Evolutionary conservation across 2,797 vertebrate genomes (phyloP).

Genomic region (Myotis myotis): DNA sequence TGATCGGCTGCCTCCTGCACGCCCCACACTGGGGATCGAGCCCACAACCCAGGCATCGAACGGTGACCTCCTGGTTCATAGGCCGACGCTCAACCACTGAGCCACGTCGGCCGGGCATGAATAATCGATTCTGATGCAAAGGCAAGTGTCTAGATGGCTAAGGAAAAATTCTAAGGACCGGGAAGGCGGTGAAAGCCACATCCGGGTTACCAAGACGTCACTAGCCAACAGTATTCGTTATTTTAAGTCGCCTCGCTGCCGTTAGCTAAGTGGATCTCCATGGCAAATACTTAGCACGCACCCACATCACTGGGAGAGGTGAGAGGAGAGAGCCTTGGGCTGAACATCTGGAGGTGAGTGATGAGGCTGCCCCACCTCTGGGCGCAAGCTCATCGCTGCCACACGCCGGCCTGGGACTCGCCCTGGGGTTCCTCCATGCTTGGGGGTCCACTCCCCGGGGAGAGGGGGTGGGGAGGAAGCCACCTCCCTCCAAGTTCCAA

Average conservation of each 20-base stretch:
- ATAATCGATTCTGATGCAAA: constrained; percentile 30
- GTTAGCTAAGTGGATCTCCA: not conserved
- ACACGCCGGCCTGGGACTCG: not conserved
- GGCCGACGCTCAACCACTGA: no score
- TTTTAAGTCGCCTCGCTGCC: not conserved
- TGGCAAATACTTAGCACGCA: not conserved
- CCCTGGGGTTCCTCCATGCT: not conserved
- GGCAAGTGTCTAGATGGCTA: constrained; percentile 28
- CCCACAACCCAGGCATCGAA: no score
- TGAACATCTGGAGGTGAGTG: not conserved
- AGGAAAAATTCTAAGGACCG: constrained; percentile 42
- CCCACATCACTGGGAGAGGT: no score
- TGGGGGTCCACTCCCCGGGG: rapidly evolving
- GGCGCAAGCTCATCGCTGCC: not conserved
- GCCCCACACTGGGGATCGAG: no score
- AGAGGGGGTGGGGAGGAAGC: rapidly evolving
- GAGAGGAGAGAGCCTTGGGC: not conserved
- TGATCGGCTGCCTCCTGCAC: no score
- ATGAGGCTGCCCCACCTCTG: not conserved
- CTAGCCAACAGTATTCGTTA: not conserved
- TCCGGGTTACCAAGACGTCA: not conserved
- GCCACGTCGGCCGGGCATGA: not conserved
- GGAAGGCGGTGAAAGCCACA: constrained; percentile 64
- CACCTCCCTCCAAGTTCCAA: not conserved
- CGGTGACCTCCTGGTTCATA: no score